Evolutionary conservation across 23 tunicate genomes (phyloP), one percentile per base, ranked within the genome.

Genomic region (Clavelina lepadiformis): DNA sequence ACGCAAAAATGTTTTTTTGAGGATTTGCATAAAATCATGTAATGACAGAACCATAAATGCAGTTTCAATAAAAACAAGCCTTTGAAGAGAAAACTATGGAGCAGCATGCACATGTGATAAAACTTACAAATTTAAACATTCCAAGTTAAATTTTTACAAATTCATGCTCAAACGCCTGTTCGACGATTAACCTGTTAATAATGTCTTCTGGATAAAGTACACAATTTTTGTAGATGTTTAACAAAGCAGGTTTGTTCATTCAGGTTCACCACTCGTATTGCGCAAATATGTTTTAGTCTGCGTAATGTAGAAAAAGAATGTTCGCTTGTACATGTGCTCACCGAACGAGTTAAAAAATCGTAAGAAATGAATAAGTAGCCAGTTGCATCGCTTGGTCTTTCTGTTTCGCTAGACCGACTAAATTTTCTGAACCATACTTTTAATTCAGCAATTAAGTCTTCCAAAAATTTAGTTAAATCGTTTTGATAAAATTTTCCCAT

Each of bases 251-350:
- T 26, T 38, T 38, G n/a, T 58, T 58, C 65, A 58, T 58, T 26
- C 35, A 11, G 65, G 65, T 58, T 5, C 22, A 58, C 65, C 36
- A 29, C 37, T 58, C 4, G 65, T 28, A 28, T 29, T 58, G 29
- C 26, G 69, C 27, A 63, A 63, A 22, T 63, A 63, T 35, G 69
- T 63, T 35, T 63, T 35, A 63, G 51, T 22, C 26, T 63, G 50
- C 69, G 24, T 63, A 37, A 37, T 8, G 69, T 63, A 11, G 69
- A 63, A 63, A 63, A 63, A 3, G 69, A 63, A 36, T 28, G 51
- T 37, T 63, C 51, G 23, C 51, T 37, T 8, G 50, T 37, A 23
- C 51, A 63, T 3, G 69, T 63, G 22, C 51, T 58, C 65, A 58
- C 65, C 35, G 65, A 38, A 58, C 29, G 65, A 58, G 65, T 58